phyloP scores from a whole-genome alignment of 1,140 invertebrate species.

The Plutomurus gul region DNA sequence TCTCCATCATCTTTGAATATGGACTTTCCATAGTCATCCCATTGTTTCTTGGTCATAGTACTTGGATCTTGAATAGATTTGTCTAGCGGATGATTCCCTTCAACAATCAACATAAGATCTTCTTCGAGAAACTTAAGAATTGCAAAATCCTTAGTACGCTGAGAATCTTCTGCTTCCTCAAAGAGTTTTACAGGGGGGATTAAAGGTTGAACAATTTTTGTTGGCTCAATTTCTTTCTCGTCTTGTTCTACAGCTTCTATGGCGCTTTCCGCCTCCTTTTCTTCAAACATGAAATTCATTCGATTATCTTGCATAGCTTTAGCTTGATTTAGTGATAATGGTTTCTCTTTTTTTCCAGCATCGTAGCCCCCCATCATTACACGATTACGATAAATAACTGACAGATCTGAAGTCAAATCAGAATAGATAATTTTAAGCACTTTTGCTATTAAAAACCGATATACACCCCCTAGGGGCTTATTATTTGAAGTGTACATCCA shows the following conservation, averaged over 20 bases:
- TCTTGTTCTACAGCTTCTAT: slow-evolving; percentile 5
- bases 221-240: not conserved
- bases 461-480: too few relatives aligned
- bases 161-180: slow-evolving; percentile 44
- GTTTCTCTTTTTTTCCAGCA: slow-evolving; percentile 36
- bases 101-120: slow-evolving; percentile 45
- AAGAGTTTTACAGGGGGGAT: slow-evolving; percentile 29
- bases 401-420: slow-evolving; percentile 38
- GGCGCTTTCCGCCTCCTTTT: slow-evolving; percentile 26
- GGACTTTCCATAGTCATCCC: slow-evolving; percentile 50
- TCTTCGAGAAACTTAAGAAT: slow-evolving; percentile 15
- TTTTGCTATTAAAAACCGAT: not conserved
- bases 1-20: slow-evolving; percentile 41
- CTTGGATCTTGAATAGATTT: slow-evolving; percentile 41
- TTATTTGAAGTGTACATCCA: too few relatives aligned
- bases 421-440: not conserved
- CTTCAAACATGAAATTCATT: slow-evolving; percentile 57
- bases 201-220: not conserved
- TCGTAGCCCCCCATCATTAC: slow-evolving; percentile 18
- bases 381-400: slow-evolving; percentile 47
- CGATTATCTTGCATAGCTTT: slow-evolving; percentile 53
- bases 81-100: slow-evolving; percentile 47
- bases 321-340: slow-evolving; percentile 32
- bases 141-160: slow-evolving; percentile 42
- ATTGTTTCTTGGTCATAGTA: slow-evolving; percentile 51